Conservation (phyloP, 2,113 vertebrate species). For the Bufo bufo region DNA sequence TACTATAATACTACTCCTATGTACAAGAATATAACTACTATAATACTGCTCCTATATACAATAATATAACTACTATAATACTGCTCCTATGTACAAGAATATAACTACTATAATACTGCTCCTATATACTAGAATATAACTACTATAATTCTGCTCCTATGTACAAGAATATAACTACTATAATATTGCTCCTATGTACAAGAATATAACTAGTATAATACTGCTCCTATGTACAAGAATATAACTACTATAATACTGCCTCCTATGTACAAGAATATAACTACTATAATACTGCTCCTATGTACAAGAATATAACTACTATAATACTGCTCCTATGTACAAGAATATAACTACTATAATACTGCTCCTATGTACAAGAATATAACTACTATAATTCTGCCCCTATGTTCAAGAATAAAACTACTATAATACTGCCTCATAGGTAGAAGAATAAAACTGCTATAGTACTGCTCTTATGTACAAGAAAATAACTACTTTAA, state of each 20-base stretch:
- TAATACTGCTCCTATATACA: neutral
- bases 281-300: neutral
- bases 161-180: neutral
- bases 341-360: neutral
- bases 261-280: neutral
- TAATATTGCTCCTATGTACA: neutral
- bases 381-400: neutral
- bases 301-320: too few relatives aligned
- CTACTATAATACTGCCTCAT: too few relatives aligned
- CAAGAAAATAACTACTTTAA: too few relatives aligned
- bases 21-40: neutral
- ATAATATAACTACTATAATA: neutral
- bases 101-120: neutral
- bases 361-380: neutral
- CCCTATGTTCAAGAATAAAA: too few relatives aligned
- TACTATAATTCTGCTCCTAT: neutral
- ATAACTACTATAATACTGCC: neutral
- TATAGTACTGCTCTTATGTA: too few relatives aligned
- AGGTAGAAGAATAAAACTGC: too few relatives aligned
- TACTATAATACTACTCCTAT: neutral
- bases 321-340: neutral
- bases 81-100: neutral
- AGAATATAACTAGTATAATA: neutral
- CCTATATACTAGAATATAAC: neutral
- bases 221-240: neutral